Evolutionary conservation across 53 echinoderm and acorn worm genomes (phyloP).

Genomic region (Echinometra lucunter): DNA sequence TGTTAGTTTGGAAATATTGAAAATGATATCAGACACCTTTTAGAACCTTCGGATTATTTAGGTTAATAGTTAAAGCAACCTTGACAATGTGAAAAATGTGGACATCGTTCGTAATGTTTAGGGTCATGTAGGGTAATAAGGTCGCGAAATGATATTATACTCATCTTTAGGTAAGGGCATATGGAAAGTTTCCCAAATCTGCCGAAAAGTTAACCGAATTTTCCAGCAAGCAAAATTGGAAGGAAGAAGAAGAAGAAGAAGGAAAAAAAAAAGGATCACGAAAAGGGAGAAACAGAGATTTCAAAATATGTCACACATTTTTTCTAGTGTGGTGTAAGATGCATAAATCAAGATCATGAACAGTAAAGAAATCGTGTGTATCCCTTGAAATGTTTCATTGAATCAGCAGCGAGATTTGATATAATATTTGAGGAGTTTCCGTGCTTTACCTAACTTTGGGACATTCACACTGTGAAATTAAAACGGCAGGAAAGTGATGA

Average conservation of each 20-base stretch:
- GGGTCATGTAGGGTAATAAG: neutral
- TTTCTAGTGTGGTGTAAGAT: no score
- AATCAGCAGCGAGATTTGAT: neutral
- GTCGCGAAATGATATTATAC: neutral
- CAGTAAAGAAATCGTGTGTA: neutral
- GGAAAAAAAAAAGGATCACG: no score
- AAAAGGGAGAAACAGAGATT: no score
- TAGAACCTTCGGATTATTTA: neutral
- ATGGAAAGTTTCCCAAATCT: no score
- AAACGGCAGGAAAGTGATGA: neutral
- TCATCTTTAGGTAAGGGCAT: neutral
- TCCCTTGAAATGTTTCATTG: neutral
- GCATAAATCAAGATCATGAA: neutral
- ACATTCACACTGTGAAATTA: neutral
- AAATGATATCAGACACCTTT: neutral
- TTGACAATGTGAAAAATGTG: neutral
- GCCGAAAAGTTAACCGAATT: no score
- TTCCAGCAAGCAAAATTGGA: no score
- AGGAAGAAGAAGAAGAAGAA: no score
- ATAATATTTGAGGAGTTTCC: neutral
- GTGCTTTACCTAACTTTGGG: neutral
- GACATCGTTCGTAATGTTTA: neutral
- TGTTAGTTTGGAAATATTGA: neutral
- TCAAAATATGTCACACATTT: no score
- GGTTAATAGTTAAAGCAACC: neutral